Base-by-base conservation (phyloP, 2,797 vertebrate species). In the Tangara arthus region DNA sequence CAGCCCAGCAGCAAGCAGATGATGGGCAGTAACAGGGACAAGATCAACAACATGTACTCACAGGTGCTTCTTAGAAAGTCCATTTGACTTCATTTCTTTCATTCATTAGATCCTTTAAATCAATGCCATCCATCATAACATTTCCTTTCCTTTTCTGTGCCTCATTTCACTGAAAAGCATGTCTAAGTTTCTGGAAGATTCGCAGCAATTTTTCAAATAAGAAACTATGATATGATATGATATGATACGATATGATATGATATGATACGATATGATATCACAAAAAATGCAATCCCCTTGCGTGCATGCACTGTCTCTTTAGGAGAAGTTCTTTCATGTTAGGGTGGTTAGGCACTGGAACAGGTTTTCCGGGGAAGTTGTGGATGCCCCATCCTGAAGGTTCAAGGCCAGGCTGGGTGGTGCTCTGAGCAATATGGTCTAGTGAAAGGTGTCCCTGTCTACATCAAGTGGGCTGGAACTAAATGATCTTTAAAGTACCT, bases 131-230 rank as follows among this genome's bases (percentile, higher is more conserved):
- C 26, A 28, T 52, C 27, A 28, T 20, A 75, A 8, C 23, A 70
- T 49, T 84, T 64, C 37, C 23, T 69, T 69, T 65, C 21, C 39
- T 68, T 95, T 83, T 86, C 65, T 96, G 47, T 68, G 87, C 39
- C 82, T 92, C 61, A 89, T 95, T 97, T 96, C 81, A 87, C 69
- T 65, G 44, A 89, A 90, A 95, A 82, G 56, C 22, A 92, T 89
- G 72, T 66, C 46, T 28, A 75, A 42, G 80, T 71, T 94, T 96
- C 85, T 89, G 34, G 42, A 93, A 89, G 55, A 94, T 89, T 94
- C 41, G 26, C 59, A 85, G 70, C 44, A 95, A 82, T 94, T 89
- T 61, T 81, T 72, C 57, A 93, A 78, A 61, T 12, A 87, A 92
- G 35, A 73, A 93, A 95, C 39, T 28, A 39, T 56, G 22, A 34